These are phyloP conservation scores for Hydractinia symbiolongicarpus DNA, from an alignment of 30 jellyfish, hydroid and myxozoan genomes.

Conservation along the genomic window DNA sequence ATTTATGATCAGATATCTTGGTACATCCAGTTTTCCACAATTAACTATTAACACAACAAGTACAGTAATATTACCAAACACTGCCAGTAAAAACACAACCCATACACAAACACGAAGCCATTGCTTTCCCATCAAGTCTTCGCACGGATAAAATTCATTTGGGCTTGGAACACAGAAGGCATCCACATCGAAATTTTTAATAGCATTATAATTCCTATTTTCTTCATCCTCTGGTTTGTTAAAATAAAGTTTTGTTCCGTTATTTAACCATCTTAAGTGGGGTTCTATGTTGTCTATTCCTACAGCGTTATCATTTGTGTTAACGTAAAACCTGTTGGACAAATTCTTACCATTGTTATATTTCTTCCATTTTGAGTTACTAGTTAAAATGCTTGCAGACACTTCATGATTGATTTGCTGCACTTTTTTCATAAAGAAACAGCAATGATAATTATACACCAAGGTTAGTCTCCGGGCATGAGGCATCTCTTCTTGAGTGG, in stretches of 20 bases:
- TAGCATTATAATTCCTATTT: neutral
- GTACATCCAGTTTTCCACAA: constrained; percentile 75
- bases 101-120: constrained; percentile 97
- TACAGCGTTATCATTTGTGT: neutral
- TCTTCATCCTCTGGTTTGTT: constrained; percentile 8
- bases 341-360: neutral
- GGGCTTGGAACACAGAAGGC: constrained; percentile 75
- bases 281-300: constrained; percentile 47
- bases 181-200: constrained; percentile 2
- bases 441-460: constrained; percentile 89
- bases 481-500: constrained; percentile 60
- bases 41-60: constrained; percentile 59
- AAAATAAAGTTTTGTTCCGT: constrained; percentile 16
- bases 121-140: constrained; percentile 77
- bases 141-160: constrained; percentile 95
- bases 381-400: neutral
- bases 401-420: constrained; percentile 13
- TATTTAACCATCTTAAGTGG: constrained; percentile 23
- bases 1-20: constrained; percentile 69
- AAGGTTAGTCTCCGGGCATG: constrained; percentile 46
- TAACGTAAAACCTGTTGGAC: neutral
- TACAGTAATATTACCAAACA: constrained; percentile 75
- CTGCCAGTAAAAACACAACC: constrained; percentile 85
- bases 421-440: constrained; percentile 59
- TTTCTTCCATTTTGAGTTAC: neutral